Evolutionary conservation across 1,140 invertebrate species (phyloP), one percentile per base, ranked within the genome.

Genomic region (Holotrichia oblita): DNA sequence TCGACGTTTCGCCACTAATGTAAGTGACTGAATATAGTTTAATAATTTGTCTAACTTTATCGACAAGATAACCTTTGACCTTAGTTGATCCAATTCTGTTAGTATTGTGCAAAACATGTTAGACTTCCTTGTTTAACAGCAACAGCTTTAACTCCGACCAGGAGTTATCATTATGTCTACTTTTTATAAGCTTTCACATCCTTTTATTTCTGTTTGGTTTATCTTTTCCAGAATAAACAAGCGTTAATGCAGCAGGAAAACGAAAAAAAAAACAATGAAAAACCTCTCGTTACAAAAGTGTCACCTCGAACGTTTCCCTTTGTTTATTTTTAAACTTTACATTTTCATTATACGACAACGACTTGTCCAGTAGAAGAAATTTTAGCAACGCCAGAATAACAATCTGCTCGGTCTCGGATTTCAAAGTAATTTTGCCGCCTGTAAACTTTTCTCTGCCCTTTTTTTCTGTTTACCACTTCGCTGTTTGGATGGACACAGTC

Each of bases 291-390:
- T 14, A 69, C 7, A 9, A 27, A n/a, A n/a, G n/a, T n/a, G n/a
- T n/a, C n/a, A n/a, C n/a, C n/a, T n/a, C n/a, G 61, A 34, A 22
- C 61, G 1, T 27, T 69, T 69, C 12, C 27, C 17, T 69, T 27
- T 34, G 24, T 69, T 34, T 69, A 69, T 22, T 27, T 69, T 69
- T 27, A 69, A 27, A 17, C 22, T 69, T 69, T 69, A 27, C 61
- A 69, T 69, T 69, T 69, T 69, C 61, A 27, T 69, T 69, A 34
- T 27, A 69, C 24, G 42, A 44, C 8, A 14, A 12, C 6, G 61
- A 69, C 61, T 12, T 6, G 3, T n/a, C n/a, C n/a, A n/a, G n/a
- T n/a, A n/a, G n/a, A n/a, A n/a, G n/a, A n/a, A n/a, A n/a, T n/a
- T n/a, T n/a, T n/a, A n/a, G n/a, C n/a, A n/a, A n/a, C n/a, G n/a